These are phyloP conservation scores for Sphenopsis melanotis DNA, from an alignment of 2,797 vertebrate species.

Conservation along the genomic window DNA sequence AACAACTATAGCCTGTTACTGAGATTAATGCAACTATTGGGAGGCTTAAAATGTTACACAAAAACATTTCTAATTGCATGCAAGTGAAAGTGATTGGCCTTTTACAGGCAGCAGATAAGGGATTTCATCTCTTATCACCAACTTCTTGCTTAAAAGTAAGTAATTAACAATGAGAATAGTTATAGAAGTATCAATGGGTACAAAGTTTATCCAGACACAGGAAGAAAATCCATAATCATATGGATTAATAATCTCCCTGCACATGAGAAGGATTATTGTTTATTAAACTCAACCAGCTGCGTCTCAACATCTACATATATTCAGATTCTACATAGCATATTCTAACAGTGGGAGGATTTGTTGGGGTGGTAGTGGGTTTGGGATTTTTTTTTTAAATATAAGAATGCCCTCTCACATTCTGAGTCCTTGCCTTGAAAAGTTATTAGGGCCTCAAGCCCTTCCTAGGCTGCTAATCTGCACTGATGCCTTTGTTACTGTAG, in stretches of 20 bases:
- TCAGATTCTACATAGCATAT: background rate
- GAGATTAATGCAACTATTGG: background rate
- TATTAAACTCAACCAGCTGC: background rate
- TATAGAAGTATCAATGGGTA: background rate
- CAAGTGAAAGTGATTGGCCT: background rate
- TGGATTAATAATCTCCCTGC: background rate
- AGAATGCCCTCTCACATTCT: background rate
- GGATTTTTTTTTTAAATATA: background rate
- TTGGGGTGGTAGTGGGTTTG: background rate
- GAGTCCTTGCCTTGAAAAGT: background rate
- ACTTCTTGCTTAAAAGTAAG: background rate
- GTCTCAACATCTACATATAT: background rate
- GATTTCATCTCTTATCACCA: background rate
- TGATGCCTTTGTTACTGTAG: background rate
- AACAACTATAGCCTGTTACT: background rate
- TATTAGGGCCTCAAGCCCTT: background rate
- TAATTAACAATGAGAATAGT: background rate
- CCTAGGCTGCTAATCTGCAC: background rate
- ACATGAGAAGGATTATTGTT: background rate
- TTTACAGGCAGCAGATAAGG: background rate
- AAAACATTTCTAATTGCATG: background rate
- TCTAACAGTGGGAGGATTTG: fast-evolving
- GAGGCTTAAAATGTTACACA: background rate
- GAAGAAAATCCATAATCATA: background rate
- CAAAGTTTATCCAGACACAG: background rate